Percentiles rank a stretch among this genome's conserved stretches.
phyloP scores from a whole-genome alignment of 2,113 vertebrate species.

The Sialia sialis region DNA sequence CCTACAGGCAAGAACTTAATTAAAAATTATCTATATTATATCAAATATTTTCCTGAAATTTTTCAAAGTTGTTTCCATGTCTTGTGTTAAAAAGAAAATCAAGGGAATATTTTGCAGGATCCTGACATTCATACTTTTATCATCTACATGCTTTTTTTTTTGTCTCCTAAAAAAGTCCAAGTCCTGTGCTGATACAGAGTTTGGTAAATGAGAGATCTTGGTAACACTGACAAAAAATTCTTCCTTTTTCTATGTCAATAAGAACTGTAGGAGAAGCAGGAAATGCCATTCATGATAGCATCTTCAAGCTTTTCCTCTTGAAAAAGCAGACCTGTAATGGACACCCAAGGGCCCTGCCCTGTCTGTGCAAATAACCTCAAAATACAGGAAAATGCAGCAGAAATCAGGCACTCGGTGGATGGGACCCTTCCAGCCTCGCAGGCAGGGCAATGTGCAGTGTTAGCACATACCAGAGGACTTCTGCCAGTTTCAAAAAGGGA shows the following conservation, averaged over 20 bases:
- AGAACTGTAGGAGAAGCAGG: neutral
- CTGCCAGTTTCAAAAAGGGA: neutral
- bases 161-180: neutral
- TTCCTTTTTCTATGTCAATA: neutral
- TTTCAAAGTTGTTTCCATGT: neutral
- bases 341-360: neutral
- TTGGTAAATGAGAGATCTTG: neutral
- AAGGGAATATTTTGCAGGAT: neutral
- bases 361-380: neutral
- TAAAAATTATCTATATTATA: constrained; percentile 49
- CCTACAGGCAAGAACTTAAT: constrained; percentile 48
- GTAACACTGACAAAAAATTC: neutral
- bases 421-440: neutral
- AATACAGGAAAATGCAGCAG: neutral
- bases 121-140: neutral
- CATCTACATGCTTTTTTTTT: neutral
- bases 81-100: neutral
- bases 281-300: constrained; percentile 1
- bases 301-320: constrained; percentile 4
- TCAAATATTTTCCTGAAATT: constrained; percentile 17
- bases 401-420: neutral
- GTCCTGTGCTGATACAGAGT: neutral
- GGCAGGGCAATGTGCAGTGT: neutral
- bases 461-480: neutral
- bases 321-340: neutral